Evolutionary conservation across 2,888 invertebrate genomes (phyloP).

Genomic region (Hirtodrosophila confusa): DNA sequence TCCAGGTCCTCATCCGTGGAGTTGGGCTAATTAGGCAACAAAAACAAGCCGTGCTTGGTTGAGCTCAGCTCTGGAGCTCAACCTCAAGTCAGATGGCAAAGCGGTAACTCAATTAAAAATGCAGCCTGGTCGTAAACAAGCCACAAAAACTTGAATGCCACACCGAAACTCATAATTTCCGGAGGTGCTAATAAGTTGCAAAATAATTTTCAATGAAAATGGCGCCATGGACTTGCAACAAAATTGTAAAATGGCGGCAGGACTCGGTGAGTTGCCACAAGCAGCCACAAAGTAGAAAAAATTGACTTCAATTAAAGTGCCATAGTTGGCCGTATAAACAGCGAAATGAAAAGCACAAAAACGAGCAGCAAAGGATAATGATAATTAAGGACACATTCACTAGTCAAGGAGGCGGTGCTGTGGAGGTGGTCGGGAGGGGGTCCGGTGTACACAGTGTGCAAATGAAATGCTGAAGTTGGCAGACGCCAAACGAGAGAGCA

Average conservation of each 20-base stretch:
- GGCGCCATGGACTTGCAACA: conserved; percentile 23
- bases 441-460: conserved; percentile 19
- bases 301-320: conserved; percentile 77
- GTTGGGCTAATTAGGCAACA: conserved; percentile 68
- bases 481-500: conserved; percentile 17
- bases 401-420: neutral
- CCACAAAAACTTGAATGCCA: conserved; percentile 56
- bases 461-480: conserved; percentile 44
- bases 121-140: conserved; percentile 56
- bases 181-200: conserved; percentile 79
- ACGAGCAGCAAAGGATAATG: conserved; percentile 68
- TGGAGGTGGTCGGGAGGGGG: neutral
- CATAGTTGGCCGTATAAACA: conserved; percentile 75
- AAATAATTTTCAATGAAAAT: conserved; percentile 73
- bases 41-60: conserved; percentile 35
- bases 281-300: conserved; percentile 63
- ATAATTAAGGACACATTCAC: conserved; percentile 63
- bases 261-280: conserved; percentile 22
- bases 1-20: conserved; percentile 39
- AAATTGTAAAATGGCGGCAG: too few relatives aligned
- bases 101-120: conserved; percentile 70
- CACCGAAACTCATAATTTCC: conserved; percentile 74
- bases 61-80: conserved; percentile 13
- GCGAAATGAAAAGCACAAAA: conserved; percentile 73
- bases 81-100: conserved; percentile 20